Percentiles rank a stretch among this genome's conserved stretches.
phyloP scores from a whole-genome alignment of 2,888 invertebrate species.

The Zygothrica quintamaculata region DNA sequence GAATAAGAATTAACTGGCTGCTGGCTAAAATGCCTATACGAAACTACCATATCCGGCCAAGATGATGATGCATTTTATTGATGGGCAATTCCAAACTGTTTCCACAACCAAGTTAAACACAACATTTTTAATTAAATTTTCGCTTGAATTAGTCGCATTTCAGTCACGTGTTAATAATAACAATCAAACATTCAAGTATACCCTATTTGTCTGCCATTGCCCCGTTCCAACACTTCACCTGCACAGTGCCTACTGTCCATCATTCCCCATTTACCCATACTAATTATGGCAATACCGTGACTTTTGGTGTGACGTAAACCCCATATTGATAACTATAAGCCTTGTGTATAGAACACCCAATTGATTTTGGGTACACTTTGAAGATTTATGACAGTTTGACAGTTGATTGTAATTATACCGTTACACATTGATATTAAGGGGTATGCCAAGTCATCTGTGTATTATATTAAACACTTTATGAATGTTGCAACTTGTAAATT shows the following conservation, averaged over 20 bases:
- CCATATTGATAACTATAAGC: conserved; percentile 47
- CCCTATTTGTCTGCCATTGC: neutral
- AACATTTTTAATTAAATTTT: conserved; percentile 77
- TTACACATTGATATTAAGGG: neutral
- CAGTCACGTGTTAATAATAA: conserved; percentile 80
- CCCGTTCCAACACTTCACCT: neutral
- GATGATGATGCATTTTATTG: conserved; percentile 62
- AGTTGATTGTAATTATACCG: conserved; percentile 61
- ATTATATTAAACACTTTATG: too few species aligned
- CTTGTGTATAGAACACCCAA: conserved; percentile 50
- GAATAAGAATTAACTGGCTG: conserved; percentile 7
- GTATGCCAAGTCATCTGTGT: conserved; percentile 3
- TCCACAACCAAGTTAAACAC: too few species aligned
- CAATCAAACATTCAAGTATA: conserved; percentile 63
- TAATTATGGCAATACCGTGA: conserved; percentile 29
- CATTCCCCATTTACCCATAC: neutral
- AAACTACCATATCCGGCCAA: neutral
- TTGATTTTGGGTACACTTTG: conserved; percentile 53
- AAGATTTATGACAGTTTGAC: conserved; percentile 65
- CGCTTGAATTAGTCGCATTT: conserved; percentile 74
- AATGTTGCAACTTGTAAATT: too few species aligned
- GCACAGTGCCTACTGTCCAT: neutral
- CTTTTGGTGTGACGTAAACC: conserved; percentile 50
- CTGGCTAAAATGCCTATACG: neutral
- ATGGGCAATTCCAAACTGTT: conserved; percentile 34